Evolutionary conservation across 2,113 vertebrate genomes (phyloP).

Genomic region (Mustela nigripes): DNA sequence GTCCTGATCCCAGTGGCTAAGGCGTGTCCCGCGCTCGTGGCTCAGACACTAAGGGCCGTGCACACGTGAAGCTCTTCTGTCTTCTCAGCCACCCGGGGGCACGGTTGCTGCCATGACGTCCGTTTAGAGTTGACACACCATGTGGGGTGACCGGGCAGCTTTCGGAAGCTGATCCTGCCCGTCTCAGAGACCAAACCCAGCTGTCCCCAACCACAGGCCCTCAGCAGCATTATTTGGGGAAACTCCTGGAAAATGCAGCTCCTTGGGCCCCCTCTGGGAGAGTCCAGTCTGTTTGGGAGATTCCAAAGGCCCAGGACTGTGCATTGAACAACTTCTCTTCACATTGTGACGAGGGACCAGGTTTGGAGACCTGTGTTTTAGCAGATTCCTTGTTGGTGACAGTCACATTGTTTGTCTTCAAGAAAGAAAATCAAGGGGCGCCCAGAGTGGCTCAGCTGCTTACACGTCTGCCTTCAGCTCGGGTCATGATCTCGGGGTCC

Average conservation of each 20-base stretch:
- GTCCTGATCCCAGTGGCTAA: accelerated
- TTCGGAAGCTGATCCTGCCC: accelerated
- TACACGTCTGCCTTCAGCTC: neutral
- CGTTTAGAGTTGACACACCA: accelerated
- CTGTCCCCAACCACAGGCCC: neutral
- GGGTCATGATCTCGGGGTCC: neutral
- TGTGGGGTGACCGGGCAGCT: accelerated
- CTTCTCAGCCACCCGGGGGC: neutral
- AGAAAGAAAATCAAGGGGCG: neutral
- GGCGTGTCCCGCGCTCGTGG: accelerated
- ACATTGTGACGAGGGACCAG: too few relatives aligned
- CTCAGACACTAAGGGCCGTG: accelerated
- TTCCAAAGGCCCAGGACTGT: too few relatives aligned
- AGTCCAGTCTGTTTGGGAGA: too few relatives aligned
- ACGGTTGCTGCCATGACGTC: accelerated
- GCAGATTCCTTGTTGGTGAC: too few relatives aligned
- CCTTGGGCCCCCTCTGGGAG: neutral
- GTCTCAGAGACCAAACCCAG: neutral
- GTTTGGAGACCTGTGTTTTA: too few relatives aligned
- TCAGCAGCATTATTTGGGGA: neutral
- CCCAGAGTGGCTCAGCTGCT: neutral
- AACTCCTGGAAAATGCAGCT: neutral
- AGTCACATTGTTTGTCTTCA: neutral
- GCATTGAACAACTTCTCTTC: neutral
- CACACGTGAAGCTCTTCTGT: accelerated